Conservation (phyloP, 2,113 vertebrate species). For the Thomomys bottae region DNA sequence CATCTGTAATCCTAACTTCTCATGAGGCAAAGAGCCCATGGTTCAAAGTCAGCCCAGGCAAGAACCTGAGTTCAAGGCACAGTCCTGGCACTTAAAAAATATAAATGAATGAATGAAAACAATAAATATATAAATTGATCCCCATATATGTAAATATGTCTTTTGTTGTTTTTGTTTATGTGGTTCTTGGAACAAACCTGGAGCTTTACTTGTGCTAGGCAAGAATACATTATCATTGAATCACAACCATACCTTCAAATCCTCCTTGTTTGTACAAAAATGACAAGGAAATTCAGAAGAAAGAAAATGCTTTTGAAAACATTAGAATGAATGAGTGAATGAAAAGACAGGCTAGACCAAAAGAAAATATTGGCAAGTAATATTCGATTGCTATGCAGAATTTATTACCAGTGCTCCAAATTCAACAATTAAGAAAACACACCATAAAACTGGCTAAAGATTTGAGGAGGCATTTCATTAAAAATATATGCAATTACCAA, state of each 20-base stretch:
- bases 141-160: neutral
- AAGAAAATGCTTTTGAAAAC: neutral
- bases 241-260: neutral
- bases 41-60: too few relatives aligned
- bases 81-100: neutral
- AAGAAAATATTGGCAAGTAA: neutral
- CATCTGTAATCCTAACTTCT: too few relatives aligned
- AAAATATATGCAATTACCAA: neutral
- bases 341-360: neutral
- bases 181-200: neutral
- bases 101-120: neutral
- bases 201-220: neutral
- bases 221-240: neutral
- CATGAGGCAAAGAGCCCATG: too few relatives aligned
- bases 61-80: too few relatives aligned
- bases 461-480: neutral
- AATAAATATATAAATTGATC: neutral
- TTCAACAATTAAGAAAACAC: slow-evolving; percentile 15
- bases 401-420: neutral
- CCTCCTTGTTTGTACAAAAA: neutral
- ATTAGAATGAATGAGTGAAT: neutral
- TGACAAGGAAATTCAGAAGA: neutral
- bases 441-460: neutral
- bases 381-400: neutral
- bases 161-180: neutral